Percentiles rank a stretch among this genome's conserved stretches.
Evolutionary conservation across 2,113 vertebrate genomes (phyloP).

Genomic region (Dicrurus megarhynchus): DNA sequence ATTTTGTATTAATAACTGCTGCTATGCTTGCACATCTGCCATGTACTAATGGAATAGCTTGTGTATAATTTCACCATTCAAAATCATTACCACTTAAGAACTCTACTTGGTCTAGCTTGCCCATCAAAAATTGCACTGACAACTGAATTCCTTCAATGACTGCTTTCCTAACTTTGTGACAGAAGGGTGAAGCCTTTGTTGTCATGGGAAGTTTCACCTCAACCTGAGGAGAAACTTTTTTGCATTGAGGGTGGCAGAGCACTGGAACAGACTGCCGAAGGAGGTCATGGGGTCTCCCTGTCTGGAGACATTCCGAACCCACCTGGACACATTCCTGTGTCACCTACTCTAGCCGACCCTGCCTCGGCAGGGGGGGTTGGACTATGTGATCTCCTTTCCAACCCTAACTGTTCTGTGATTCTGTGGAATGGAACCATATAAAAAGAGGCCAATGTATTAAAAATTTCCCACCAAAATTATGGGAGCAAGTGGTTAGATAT

Average conservation of each 20-base stretch:
- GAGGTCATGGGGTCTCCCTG: neutral
- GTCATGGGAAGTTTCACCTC: neutral
- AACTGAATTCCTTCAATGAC: neutral
- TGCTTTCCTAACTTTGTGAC: neutral
- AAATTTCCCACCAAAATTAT: neutral
- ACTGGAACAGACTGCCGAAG: neutral
- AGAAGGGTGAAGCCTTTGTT: neutral
- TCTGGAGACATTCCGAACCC: neutral
- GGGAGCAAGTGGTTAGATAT: neutral
- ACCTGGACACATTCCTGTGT: neutral
- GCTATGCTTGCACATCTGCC: neutral
- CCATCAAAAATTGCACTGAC: neutral
- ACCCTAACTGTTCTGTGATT: neutral
- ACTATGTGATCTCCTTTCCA: neutral
- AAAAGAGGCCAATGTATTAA: neutral
- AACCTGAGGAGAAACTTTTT: neutral
- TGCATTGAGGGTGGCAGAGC: fast-evolving
- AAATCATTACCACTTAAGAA: neutral
- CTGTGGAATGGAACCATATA: neutral
- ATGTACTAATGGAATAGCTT: neutral
- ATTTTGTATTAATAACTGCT: neutral
- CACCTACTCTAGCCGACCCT: neutral
- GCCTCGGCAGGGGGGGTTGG: neutral
- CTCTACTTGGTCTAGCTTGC: neutral
- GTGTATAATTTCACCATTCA: neutral